A percentile compares a stretch with the other conserved stretches of the same genome.
phyloP scores from a whole-genome alignment of 2,113 vertebrate species.

The Mirza zaza region DNA sequence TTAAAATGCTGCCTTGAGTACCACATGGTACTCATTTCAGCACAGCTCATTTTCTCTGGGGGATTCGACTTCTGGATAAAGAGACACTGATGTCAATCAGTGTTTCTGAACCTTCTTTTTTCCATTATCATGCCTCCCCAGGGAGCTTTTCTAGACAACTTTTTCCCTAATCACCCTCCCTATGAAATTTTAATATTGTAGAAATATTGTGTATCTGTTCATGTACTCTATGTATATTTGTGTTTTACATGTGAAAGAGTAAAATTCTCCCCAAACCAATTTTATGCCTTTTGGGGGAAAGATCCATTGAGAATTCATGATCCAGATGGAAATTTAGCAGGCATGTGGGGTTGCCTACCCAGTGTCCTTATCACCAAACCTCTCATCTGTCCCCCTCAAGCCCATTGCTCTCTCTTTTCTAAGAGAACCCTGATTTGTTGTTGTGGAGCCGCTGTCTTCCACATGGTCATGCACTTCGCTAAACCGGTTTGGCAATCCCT shows the following conservation, averaged over 20 bases:
- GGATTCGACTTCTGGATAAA: background rate
- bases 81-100: background rate
- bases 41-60: background rate
- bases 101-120: background rate
- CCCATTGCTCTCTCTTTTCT: background rate
- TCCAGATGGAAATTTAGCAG: background rate
- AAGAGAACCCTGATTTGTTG: background rate
- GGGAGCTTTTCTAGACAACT: background rate
- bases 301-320: background rate
- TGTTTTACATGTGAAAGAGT: background rate
- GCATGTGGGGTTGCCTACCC: fast-evolving
- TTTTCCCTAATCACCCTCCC: background rate
- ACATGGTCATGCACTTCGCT: background rate
- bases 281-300: background rate
- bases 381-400: background rate
- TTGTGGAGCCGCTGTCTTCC: background rate
- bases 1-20: background rate
- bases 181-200: background rate
- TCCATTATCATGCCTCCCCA: background rate
- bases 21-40: background rate
- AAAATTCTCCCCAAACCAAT: background rate
- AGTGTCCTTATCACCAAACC: no score
- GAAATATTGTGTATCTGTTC: background rate
- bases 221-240: background rate
- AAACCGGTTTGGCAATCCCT: background rate